Evolutionary conservation across 1,140 invertebrate genomes (phyloP).

Genomic region (Achroia grisella): DNA sequence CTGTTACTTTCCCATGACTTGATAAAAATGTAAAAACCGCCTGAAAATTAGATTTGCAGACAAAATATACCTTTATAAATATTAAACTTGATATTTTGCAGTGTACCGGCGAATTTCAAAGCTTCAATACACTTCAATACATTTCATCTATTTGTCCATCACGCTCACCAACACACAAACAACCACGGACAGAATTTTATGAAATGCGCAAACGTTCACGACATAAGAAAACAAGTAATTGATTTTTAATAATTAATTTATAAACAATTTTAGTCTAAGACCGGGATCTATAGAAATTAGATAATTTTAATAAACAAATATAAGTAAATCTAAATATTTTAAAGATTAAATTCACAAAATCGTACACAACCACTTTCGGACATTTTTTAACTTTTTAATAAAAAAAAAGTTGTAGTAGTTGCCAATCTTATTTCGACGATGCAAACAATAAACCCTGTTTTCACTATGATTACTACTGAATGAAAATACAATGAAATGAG

Average conservation of each 20-base stretch:
- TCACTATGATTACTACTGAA: conserved; percentile 29
- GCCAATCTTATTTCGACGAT: not conserved
- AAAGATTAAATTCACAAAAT: conserved; percentile 32
- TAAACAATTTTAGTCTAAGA: too few species aligned
- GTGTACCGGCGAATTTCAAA: conserved; percentile 26
- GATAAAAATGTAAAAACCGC: conserved; percentile 5
- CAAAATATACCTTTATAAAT: conserved; percentile 35
- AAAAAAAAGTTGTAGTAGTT: conserved; percentile 4
- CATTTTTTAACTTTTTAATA: conserved; percentile 41
- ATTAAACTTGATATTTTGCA: conserved; percentile 23
- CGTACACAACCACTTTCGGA: conserved; percentile 51
- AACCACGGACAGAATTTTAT: conserved; percentile 33
- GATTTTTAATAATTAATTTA: too few species aligned
- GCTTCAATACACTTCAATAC: conserved; percentile 48
- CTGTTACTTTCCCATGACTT: conserved; percentile 45
- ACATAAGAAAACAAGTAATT: conserved; percentile 11
- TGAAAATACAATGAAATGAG: too few species aligned
- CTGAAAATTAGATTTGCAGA: conserved; percentile 9
- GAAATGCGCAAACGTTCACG: conserved; percentile 40
- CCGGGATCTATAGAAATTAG: not conserved
- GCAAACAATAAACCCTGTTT: conserved; percentile 35
- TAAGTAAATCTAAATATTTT: not conserved
- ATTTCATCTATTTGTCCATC: conserved; percentile 59
- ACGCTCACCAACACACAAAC: conserved; percentile 61
- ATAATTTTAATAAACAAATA: not conserved